Evolutionary conservation across 2,113 vertebrate genomes (phyloP).

Genomic region (Martes martes): DNA sequence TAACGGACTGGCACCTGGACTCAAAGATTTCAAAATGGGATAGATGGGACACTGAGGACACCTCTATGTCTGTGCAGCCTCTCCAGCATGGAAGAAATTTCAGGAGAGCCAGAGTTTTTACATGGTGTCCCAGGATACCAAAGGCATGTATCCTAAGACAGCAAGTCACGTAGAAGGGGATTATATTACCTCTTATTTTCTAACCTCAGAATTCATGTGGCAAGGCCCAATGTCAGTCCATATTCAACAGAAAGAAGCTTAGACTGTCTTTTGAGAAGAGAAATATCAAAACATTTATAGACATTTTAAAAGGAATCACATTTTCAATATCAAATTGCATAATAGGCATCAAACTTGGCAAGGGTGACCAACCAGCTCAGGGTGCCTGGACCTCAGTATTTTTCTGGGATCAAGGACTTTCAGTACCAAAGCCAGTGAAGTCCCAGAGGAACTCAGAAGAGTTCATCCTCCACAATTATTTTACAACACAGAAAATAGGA

Average conservation of each 20-base stretch:
- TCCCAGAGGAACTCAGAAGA: background rate
- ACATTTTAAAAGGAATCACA: background rate
- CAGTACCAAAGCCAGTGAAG: background rate
- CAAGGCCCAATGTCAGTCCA: accelerated
- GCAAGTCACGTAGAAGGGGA: background rate
- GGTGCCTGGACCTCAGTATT: background rate
- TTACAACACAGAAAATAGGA: background rate
- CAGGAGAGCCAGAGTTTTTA: background rate
- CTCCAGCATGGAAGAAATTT: background rate
- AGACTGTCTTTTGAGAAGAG: background rate
- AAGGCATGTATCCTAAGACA: background rate
- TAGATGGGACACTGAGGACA: background rate
- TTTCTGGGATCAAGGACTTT: background rate
- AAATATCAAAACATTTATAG: background rate
- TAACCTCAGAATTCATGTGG: background rate
- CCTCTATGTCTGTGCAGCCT: background rate
- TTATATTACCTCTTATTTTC: background rate
- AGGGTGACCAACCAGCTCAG: background rate
- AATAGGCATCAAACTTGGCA: background rate
- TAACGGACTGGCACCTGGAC: background rate
- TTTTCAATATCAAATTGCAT: background rate
- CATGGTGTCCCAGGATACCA: background rate
- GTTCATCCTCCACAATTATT: background rate
- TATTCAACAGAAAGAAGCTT: background rate
- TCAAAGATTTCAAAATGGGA: background rate